Percentiles rank a stretch among this genome's conserved stretches.
These are phyloP conservation scores for Pasiphila rectangulata DNA, from an alignment of 2,888 invertebrate genomes.

Conservation along the genomic window DNA sequence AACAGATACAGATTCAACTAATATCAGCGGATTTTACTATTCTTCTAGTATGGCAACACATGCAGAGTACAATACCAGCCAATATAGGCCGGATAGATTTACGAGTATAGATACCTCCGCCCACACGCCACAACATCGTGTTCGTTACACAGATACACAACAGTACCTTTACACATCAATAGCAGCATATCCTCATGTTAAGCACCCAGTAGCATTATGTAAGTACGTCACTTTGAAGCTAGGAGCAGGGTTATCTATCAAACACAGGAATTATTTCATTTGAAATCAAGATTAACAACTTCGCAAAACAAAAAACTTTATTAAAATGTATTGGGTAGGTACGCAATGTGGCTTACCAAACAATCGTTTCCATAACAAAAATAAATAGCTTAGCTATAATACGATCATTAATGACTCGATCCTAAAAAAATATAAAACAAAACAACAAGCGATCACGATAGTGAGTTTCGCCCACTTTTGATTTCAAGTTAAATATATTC, in stretches of 20 bases:
- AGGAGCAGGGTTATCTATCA: too few species aligned
- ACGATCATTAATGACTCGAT: conserved; percentile 30
- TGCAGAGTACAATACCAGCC: conserved; percentile 29
- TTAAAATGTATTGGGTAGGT: conserved; percentile 7
- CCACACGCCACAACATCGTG: conserved; percentile 29
- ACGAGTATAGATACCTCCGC: conserved; percentile 30
- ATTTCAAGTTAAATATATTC: neutral
- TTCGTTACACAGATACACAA: conserved; percentile 29
- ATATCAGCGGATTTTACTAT: conserved; percentile 18
- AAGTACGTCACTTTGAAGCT: too few species aligned
- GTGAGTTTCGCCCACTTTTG: neutral
- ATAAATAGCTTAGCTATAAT: conserved; percentile 32
- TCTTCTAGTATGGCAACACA: conserved; percentile 18
- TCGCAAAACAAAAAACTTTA: conserved; percentile 8
- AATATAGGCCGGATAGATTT: conserved; percentile 34
- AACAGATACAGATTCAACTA: conserved; percentile 12
- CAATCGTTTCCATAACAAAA: conserved; percentile 35
- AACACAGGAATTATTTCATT: too few species aligned
- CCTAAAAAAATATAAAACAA: conserved; percentile 16
- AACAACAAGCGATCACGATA: conserved; percentile 1
- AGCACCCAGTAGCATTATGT: too few species aligned
- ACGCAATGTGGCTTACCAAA: neutral
- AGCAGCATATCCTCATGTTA: neutral
- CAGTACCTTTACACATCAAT: conserved; percentile 13
- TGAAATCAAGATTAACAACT: neutral